Evolutionary conservation across 2,797 vertebrate species (phyloP).

Genomic region (Sternarchorhynchus goeldii): DNA sequence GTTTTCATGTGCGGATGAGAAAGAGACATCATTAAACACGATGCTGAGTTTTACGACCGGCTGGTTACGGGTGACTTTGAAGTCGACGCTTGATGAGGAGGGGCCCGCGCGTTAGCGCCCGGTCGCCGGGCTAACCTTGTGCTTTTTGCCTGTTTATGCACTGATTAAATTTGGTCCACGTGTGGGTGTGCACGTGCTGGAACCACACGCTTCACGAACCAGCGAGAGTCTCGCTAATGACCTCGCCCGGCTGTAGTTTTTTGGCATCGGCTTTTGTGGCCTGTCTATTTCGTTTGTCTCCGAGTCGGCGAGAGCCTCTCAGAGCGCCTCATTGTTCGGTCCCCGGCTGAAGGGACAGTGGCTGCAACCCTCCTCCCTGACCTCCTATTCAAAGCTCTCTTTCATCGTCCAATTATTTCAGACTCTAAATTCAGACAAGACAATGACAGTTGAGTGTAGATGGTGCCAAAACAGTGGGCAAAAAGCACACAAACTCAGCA

Average conservation of each 20-base stretch:
- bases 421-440: constrained; percentile 40
- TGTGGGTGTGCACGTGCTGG: neutral
- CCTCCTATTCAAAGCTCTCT: constrained; percentile 39
- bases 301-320: neutral
- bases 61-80: constrained; percentile 21
- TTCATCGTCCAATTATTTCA: constrained; percentile 45
- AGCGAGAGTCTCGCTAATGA: constrained; percentile 27
- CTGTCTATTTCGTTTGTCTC: constrained; percentile 17
- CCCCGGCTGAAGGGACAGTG: constrained; percentile 1
- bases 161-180: constrained; percentile 12
- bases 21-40: constrained; percentile 19
- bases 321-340: constrained; percentile 24
- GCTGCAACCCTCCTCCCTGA: constrained; percentile 33
- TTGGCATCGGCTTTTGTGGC: constrained; percentile 24
- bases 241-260: constrained; percentile 12
- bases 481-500: constrained; percentile 22
- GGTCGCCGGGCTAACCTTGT: constrained; percentile 10
- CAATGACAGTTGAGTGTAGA: constrained; percentile 45
- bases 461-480: constrained; percentile 31
- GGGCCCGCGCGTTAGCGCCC: neutral
- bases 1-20: constrained; percentile 14
- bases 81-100: neutral
- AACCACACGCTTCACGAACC: neutral
- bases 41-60: constrained; percentile 26
- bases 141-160: constrained; percentile 23